Evolutionary conservation across 2,888 invertebrate genomes (phyloP), one percentile per base, ranked within the genome.

Genomic region (Drosophila fulvimacula): DNA sequence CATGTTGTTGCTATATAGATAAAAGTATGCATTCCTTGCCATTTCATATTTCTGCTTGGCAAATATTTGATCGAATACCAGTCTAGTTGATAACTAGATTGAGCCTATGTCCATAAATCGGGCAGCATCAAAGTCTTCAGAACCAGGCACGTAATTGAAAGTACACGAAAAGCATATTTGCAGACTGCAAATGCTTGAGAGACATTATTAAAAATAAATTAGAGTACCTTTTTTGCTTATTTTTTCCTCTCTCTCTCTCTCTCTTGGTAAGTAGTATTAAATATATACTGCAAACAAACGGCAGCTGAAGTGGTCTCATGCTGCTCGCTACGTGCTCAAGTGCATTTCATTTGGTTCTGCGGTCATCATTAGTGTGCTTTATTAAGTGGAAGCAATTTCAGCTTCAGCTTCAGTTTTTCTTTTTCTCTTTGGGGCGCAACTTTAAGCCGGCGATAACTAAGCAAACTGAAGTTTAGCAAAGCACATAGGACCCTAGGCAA

Each of bases 351-450:
- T 73, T 68, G 38, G 73, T 81, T 71, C 85, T 85, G 85, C 88
- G 85, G 85, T 85, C 89, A 89, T 85, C 89, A 85, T 85, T 85
- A 89, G 88, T 88, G 80, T 85, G 85, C 86, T 89, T 89, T 88
- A 89, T 85, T 85, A 89, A 85, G 89, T 89, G 89, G 85, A 89
- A 84, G 81, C 70, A 77, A 73, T 81, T 73, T 55, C 44, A 38
- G 5, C 48, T 41, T 49, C 41, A 48, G 27, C 58, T 32, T 30
- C n/a, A 17, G 10, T 5, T 32, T 11, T 27, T 11, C n/a, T 21
- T 10, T 15, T 19, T 0, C 4, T 6, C 11, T 4, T 19, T 41
- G 39, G 42, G 51, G 49, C 53, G 55, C 49, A 49, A 32, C 72
- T 58, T 64, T 49, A 71, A 57, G 48, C 70, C 27, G 58, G 24